These are phyloP conservation scores for Tragelaphus oryx DNA, from an alignment of 2,797 vertebrate species.

Conservation along the genomic window DNA sequence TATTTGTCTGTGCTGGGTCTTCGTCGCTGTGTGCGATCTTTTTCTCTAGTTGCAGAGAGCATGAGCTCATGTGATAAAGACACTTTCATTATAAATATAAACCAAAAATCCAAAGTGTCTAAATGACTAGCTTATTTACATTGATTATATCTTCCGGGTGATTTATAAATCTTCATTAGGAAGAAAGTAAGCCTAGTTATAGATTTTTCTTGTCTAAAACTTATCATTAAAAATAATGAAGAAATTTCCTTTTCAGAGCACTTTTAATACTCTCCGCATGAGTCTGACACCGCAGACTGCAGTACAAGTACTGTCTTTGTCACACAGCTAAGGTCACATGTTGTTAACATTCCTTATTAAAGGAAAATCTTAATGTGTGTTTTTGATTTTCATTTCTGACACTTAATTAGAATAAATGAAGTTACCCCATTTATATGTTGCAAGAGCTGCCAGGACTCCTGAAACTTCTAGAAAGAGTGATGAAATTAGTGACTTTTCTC, in stretches of 20 bases:
- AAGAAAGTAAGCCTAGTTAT: background rate
- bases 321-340: constrained; percentile 73
- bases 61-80: background rate
- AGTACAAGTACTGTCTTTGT: constrained; percentile 67
- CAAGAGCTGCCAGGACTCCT: constrained; percentile 76
- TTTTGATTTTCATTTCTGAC: constrained; percentile 79
- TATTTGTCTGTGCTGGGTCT: background rate
- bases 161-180: constrained; percentile 26
- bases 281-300: constrained; percentile 44
- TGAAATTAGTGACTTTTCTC: constrained; percentile 76
- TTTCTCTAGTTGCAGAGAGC: background rate
- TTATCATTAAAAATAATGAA: constrained; percentile 35
- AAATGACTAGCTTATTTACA: constrained; percentile 22
- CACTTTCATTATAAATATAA: background rate
- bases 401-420: constrained; percentile 82
- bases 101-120: constrained; percentile 1
- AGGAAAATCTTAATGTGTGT: constrained; percentile 74
- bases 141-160: background rate
- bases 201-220: background rate
- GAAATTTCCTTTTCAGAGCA: background rate
- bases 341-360: constrained; percentile 75
- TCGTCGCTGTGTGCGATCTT: background rate
- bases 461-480: constrained; percentile 75
- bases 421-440: constrained; percentile 76
- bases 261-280: background rate